These are phyloP conservation scores for Notarius lentiginosus DNA, from an alignment of 2,113 vertebrate species.

Conservation along the genomic window DNA sequence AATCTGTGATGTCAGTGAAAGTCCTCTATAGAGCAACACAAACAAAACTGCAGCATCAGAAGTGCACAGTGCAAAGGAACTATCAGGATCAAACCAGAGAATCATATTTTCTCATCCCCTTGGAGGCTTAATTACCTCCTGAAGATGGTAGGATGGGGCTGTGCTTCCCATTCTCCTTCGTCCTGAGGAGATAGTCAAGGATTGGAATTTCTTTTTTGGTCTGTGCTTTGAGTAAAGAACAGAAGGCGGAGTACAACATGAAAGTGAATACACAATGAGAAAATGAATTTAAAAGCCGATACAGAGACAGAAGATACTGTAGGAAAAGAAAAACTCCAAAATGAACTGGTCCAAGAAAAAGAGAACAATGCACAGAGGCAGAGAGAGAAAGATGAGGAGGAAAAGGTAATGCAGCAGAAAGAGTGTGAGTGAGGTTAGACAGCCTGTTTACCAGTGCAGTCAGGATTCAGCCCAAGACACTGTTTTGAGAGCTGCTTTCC, in stretches of 20 bases:
- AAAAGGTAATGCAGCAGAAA: constrained; percentile 24
- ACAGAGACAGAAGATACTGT: constrained; percentile 33
- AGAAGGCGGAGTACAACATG: constrained; percentile 43
- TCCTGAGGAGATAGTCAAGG: constrained; percentile 39
- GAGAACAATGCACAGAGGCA: not conserved
- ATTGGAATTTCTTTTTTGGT: constrained; percentile 42
- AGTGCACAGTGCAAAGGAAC: not conserved
- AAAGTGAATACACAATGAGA: constrained; percentile 55
- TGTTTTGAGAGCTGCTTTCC: constrained; percentile 44
- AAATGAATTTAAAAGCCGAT: constrained; percentile 46
- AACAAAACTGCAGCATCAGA: not conserved
- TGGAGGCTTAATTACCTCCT: constrained; percentile 57
- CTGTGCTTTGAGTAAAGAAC: constrained; percentile 29
- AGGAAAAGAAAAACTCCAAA: constrained; percentile 23
- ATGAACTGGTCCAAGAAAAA: constrained; percentile 2
- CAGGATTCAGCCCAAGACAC: constrained; percentile 41
- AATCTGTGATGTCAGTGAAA: too few species aligned
- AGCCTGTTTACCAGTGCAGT: constrained; percentile 39
- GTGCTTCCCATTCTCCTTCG: constrained; percentile 44
- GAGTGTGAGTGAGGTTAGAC: not conserved
- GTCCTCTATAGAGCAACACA: constrained; percentile 50
- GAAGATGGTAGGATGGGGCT: constrained; percentile 46
- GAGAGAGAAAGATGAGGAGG: constrained; percentile 2
- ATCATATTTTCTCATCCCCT: constrained; percentile 24
- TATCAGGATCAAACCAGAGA: constrained; percentile 14